These are phyloP conservation scores for Myiopsitta monachus DNA, from an alignment of 2,113 vertebrate genomes.

Conservation along the genomic window DNA sequence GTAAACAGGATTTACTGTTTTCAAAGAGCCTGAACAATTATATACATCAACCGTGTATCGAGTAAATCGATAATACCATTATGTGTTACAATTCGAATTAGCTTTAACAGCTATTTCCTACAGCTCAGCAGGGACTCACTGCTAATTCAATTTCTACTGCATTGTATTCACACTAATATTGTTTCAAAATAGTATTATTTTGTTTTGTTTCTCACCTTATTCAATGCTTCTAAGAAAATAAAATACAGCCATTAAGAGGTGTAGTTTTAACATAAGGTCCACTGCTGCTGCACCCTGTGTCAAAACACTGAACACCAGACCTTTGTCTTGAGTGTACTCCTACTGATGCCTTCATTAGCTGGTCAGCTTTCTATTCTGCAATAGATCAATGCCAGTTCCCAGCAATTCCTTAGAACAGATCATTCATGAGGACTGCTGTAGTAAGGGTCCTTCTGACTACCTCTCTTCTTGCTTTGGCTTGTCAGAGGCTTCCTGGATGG, in stretches of 20 bases:
- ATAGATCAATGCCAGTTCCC: neutral
- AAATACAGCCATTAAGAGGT: neutral
- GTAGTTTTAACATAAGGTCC: neutral
- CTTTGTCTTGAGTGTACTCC: neutral
- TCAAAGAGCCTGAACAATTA: conserved; percentile 33
- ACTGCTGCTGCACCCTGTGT: neutral
- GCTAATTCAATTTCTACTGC: conserved; percentile 16
- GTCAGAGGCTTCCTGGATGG: neutral
- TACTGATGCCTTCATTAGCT: neutral
- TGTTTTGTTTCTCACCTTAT: neutral
- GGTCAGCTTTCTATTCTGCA: neutral
- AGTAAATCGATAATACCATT: conserved; percentile 49
- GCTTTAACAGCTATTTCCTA: conserved; percentile 36
- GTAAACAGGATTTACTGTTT: conserved; percentile 50
- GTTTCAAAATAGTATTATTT: neutral
- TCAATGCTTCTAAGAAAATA: neutral
- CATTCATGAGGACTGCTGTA: conserved; percentile 8
- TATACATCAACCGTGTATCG: conserved; percentile 34
- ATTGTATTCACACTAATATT: neutral
- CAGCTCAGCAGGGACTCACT: neutral
- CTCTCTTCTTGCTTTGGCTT: neutral
- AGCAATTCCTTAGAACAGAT: conserved; percentile 32
- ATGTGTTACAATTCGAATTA: conserved; percentile 39
- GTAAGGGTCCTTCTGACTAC: neutral
- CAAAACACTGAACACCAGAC: neutral